Percentiles rank a stretch among this genome's conserved stretches.
Conservation (phyloP, 2,113 vertebrate species). For the Pseudonaja textilis region DNA sequence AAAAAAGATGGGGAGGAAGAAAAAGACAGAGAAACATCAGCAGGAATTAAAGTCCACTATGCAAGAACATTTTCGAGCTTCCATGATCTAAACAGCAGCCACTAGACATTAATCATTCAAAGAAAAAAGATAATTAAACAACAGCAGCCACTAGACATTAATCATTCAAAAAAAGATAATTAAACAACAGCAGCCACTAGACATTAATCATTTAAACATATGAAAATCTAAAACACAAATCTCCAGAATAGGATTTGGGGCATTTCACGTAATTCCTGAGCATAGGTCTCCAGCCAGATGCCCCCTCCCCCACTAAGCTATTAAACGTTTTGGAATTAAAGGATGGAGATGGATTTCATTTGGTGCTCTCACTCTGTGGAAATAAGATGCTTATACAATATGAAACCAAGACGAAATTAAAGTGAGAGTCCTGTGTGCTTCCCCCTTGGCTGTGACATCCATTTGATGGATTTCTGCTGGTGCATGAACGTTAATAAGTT, state of each 20-base stretch:
- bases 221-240: neutral
- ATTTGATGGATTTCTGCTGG: neutral
- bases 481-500: neutral
- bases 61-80: neutral
- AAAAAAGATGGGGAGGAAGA: neutral
- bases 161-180: too few relatives aligned
- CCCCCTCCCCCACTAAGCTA: neutral
- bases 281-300: neutral
- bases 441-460: neutral
- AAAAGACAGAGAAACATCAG: neutral
- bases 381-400: conserved; percentile 54
- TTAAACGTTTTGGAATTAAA: conserved; percentile 53
- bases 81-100: neutral
- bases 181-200: neutral
- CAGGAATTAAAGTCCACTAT: neutral
- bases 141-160: neutral
- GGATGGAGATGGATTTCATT: conserved; percentile 47
- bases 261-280: neutral
- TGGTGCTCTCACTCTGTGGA: conserved; percentile 46
- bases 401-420: conserved; percentile 61
- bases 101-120: too few relatives aligned
- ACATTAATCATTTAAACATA: neutral
- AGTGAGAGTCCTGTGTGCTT: conserved; percentile 15
- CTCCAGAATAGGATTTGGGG: neutral
- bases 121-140: too few relatives aligned